phyloP scores from a whole-genome alignment of 2,888 invertebrate species.

The Creontiades dilutus region DNA sequence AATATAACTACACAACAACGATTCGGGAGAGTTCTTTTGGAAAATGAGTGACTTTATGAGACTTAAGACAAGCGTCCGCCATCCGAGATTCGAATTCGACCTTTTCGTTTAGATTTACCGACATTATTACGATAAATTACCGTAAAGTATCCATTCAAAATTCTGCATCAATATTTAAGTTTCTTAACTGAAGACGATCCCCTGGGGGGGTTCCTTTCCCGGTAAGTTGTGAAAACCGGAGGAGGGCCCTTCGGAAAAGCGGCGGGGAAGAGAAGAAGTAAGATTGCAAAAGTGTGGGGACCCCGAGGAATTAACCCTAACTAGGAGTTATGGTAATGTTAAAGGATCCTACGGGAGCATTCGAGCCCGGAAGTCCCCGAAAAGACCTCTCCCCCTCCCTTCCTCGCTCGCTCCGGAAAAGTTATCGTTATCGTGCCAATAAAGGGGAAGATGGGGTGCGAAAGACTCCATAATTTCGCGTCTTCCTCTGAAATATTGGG shows the following conservation, averaged over 20 bases:
- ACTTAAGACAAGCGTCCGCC: no score
- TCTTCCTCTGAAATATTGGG: slow-evolving; percentile 21
- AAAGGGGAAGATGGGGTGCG: slow-evolving; percentile 32
- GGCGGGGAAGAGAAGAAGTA: not conserved
- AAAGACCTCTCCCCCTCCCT: not conserved
- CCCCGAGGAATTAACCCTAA: slow-evolving; percentile 60
- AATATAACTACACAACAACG: no score
- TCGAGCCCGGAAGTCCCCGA: slow-evolving; percentile 33
- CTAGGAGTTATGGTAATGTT: slow-evolving; percentile 66
- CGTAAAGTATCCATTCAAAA: no score
- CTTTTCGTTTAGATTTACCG: no score
- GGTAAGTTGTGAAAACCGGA: not conserved
- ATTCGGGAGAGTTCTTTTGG: no score
- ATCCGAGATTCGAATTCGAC: no score
- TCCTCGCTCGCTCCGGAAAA: not conserved
- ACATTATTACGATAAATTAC: no score
- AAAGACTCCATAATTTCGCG: slow-evolving; percentile 52
- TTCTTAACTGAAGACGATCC: not conserved
- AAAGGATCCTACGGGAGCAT: slow-evolving; percentile 53
- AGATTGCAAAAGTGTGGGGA: slow-evolving; percentile 40
- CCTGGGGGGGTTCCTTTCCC: not conserved
- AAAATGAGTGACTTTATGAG: no score
- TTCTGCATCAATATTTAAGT: no score
- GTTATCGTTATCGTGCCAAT: slow-evolving; percentile 50
- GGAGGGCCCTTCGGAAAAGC: not conserved